Base-by-base conservation (phyloP, 1,140 invertebrate genomes). In the Planococcus citri region DNA sequence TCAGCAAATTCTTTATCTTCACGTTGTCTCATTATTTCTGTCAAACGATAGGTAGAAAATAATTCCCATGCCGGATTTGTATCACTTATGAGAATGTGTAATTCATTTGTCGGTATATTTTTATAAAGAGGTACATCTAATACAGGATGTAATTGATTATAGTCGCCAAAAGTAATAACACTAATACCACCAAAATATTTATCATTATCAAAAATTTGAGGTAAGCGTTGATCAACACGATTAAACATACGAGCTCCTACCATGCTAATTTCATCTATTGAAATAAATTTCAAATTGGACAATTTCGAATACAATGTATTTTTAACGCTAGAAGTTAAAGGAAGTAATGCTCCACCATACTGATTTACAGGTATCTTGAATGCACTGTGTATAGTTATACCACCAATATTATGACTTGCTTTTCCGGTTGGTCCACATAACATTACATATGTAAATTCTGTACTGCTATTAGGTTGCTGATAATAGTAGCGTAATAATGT, bases 231-330 rank as follows among this genome's bases (percentile, higher is more conserved):
- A 41, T 73, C 69, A n/a, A 73, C 33, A 38, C 25, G 67, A n/a
- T 61, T 25, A 14, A 71, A n/a, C 21, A 71, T 8, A 24, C 22
- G 17, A 14, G n/a, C 25, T 27, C 51, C 68, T 12, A 33, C 24
- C 71, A 73, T 73, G 10, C 60, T 68, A 14, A 73, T 68, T 70
- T 73, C 72, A 67, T 73, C 72, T 8, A 72, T 72, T 10, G 72
- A 71, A 1, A 71, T n/a, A 21, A 72, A 27, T 69, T 73, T 70
- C 20, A 72, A 27, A n/a, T 69, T 38, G 20, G 9, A 8, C 6
- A 68, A 68, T 17, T 67, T 17, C 21, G 25, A 20, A 20, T 17
- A 12, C 4, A 70, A n/a, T 2, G 57, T 67, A 67, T 70, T 70
- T 4, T 10, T 17, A 4, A 58, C 25, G 22, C 27, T 38, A 33